A percentile compares a stretch with the other conserved stretches of the same genome.
These are phyloP conservation scores for Deroplatys truncata DNA, from an alignment of 2,888 invertebrate genomes.

Conservation along the genomic window DNA sequence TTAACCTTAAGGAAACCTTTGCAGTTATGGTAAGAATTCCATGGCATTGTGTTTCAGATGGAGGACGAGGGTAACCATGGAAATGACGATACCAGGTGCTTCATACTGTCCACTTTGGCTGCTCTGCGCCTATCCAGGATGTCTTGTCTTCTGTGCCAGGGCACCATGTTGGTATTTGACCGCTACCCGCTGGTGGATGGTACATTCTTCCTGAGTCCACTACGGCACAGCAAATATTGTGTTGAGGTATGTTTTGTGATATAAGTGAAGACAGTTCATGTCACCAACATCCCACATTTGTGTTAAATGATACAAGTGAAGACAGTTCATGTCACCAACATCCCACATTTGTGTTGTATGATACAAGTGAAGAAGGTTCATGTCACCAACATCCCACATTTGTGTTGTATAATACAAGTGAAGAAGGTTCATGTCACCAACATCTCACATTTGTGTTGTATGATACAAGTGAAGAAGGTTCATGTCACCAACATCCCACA, in stretches of 20 bases:
- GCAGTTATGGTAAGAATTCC: too few relatives aligned
- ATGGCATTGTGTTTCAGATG: constrained; percentile 60
- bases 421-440: too few relatives aligned
- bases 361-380: constrained; percentile 67
- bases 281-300: too few relatives aligned
- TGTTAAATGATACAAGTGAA: constrained; percentile 53
- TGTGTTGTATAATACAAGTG: constrained; percentile 46
- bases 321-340: too few relatives aligned
- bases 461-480: constrained; percentile 63
- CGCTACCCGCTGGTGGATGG: constrained; percentile 97
- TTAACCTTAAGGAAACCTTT: too few relatives aligned
- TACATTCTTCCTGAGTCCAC: constrained; percentile 94
- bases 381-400: too few relatives aligned
- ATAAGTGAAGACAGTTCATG: too few relatives aligned
- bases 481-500: too few relatives aligned
- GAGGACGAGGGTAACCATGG: constrained; percentile 98
- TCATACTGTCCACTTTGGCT: constrained; percentile 91
- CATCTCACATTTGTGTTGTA: too few relatives aligned
- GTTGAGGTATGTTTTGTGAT: constrained; percentile 61
- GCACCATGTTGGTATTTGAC: constrained; percentile 89
- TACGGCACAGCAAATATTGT: constrained; percentile 81
- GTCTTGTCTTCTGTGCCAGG: constrained; percentile 83
- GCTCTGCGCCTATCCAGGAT: constrained; percentile 84
- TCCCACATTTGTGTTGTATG: too few relatives aligned
- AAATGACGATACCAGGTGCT: constrained; percentile 95